These are phyloP conservation scores for Aphidius colemani DNA, from an alignment of 2,888 invertebrate species.

Conservation along the genomic window DNA sequence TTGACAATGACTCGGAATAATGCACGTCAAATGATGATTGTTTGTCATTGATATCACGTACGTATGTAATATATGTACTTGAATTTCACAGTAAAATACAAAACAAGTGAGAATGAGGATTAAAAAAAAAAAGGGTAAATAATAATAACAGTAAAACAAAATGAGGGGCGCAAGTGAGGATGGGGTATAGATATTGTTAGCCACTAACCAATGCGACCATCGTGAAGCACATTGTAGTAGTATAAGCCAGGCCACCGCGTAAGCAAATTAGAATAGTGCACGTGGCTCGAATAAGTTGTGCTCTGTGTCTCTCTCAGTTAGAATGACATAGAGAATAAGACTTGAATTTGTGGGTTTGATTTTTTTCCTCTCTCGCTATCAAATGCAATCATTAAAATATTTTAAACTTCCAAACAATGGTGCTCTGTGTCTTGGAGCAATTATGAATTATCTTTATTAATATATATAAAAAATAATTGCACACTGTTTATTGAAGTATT, in stretches of 20 bases:
- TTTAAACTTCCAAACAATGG: conserved; percentile 2
- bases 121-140: conserved; percentile 23
- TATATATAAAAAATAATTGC: conserved; percentile 9
- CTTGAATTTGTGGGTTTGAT: conserved; percentile 40
- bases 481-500: no score
- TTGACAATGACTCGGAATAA: conserved; percentile 11
- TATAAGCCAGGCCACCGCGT: conserved; percentile 41
- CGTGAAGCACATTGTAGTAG: conserved; percentile 30
- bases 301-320: conserved; percentile 38
- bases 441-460: background rate
- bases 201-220: conserved; percentile 32
- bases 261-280: conserved; percentile 55
- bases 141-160: conserved; percentile 21
- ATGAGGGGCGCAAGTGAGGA: conserved; percentile 21
- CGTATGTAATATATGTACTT: no score
- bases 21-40: background rate
- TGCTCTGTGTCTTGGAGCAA: no score
- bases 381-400: conserved; percentile 4
- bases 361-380: conserved; percentile 36
- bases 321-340: conserved; percentile 23
- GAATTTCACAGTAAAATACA: background rate
- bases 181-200: conserved; percentile 26
- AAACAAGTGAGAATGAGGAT: conserved; percentile 39
- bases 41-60: no score
- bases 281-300: conserved; percentile 52